Evolutionary conservation across 2,888 invertebrate genomes (phyloP), one percentile per base, ranked within the genome.

Genomic region (Dromius quadrimaculatus): DNA sequence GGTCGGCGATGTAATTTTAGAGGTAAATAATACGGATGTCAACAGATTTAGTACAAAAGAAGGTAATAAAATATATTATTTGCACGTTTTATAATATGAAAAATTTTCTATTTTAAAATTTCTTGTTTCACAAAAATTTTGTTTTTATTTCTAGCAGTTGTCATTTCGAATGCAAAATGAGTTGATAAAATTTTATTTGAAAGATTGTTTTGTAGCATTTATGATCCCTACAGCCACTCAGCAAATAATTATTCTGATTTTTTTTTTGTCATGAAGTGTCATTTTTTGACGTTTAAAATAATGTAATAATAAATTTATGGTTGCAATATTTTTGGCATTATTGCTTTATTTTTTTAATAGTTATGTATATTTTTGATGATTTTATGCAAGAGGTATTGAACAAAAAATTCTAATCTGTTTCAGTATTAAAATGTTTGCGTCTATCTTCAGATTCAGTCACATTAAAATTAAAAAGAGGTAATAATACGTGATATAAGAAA

Each of bases 21-120:
- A 93, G 88, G 92, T 95, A 82, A 95, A 95, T 86, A 94, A 93
- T 86, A 92, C 92, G 81, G 94, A 95, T 86, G 95, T 95, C 80
- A 92, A 93, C 86, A 90, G 92, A 85, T 92, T 93, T 85, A 93
- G 91, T 84, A 95, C 94, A 81, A 93, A 94, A 87, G 95, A 95
- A 90, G 94, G 94, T 93, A 86, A 87, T 85, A 82, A 65, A 59
- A 38, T 59, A 20, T 59, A 36, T 34, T 59, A 34, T 34, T 59
- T 36, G 38, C 59, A 54, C 28, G 50, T 59, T 32, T 32, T 32
- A 32, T 6, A 32, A 32, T 32, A 32, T 32, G 32, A 32, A 32
- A 32, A 32, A 6, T 32, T 5, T 32, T 32, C 5, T 32, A n/a
- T n/a, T n/a, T n/a, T n/a, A n/a, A n/a, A n/a, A n/a, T n/a, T n/a